These are phyloP conservation scores for Xyrichtys novacula DNA, from an alignment of 2,797 vertebrate genomes.

Conservation along the genomic window DNA sequence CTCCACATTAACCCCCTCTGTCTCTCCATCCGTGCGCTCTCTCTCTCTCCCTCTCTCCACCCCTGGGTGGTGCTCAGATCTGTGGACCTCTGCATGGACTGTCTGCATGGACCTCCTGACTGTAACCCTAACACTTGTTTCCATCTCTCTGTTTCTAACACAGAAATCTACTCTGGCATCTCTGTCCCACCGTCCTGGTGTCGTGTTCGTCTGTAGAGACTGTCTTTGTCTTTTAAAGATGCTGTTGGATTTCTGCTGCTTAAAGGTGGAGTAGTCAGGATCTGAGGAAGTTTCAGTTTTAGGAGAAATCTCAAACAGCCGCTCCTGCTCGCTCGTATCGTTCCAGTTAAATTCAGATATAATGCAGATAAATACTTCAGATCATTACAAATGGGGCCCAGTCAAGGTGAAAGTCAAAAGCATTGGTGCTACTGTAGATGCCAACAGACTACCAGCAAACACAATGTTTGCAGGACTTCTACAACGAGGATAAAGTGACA, in stretches of 20 bases:
- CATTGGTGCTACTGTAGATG: no score
- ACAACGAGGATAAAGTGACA: no score
- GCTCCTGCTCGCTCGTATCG: no score
- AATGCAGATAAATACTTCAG: no score
- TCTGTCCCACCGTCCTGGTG: not conserved
- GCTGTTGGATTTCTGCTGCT: not conserved
- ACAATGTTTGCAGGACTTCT: no score
- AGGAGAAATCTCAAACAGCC: no score
- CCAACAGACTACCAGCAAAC: no score
- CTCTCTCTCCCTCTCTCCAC: slow-evolving; percentile 39
- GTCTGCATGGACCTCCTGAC: slow-evolving; percentile 86
- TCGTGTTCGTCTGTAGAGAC: not conserved
- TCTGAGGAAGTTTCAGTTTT: no score
- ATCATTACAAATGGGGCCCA: no score
- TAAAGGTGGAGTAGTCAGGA: no score
- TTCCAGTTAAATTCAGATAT: no score
- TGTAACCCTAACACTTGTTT: slow-evolving; percentile 53
- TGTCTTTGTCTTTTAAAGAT: not conserved
- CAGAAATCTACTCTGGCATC: slow-evolving; percentile 2
- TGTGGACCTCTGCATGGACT: slow-evolving; percentile 90
- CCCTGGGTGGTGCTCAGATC: slow-evolving; percentile 64
- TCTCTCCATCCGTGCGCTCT: slow-evolving; percentile 51
- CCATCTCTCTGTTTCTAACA: slow-evolving; percentile 30
- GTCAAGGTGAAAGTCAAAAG: no score
- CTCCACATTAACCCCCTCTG: slow-evolving; percentile 42